Evolutionary conservation across 2,797 vertebrate genomes (phyloP).

Genomic region (Poecile montanus): DNA sequence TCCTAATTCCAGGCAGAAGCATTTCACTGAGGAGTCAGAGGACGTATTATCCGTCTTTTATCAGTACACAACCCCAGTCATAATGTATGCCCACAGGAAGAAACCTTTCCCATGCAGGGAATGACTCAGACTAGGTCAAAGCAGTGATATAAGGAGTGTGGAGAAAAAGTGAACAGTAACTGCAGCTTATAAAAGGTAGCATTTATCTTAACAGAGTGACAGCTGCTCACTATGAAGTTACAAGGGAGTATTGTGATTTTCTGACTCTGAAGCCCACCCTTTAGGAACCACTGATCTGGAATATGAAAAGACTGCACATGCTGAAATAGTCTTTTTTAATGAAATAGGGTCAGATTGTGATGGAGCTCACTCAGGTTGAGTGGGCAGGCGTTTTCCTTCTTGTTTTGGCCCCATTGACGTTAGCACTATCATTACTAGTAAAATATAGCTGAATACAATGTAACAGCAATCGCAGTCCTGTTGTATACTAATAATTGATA

Average conservation of each 20-base stretch:
- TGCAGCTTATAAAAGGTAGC: constrained; percentile 19
- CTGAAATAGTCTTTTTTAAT: constrained; percentile 8
- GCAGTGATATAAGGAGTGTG: not conserved
- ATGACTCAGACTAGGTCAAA: constrained; percentile 61
- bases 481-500: not conserved
- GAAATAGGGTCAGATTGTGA: not conserved
- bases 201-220: constrained; percentile 24
- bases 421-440: not conserved
- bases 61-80: constrained; percentile 38
- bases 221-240: not conserved
- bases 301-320: not conserved
- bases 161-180: constrained; percentile 39
- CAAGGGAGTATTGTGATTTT: not conserved
- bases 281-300: not conserved
- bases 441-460: not conserved
- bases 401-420: not conserved
- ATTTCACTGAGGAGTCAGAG: not conserved
- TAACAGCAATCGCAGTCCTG: not conserved
- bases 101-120: not conserved
- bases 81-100: constrained; percentile 43
- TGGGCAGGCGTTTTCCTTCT: not conserved
- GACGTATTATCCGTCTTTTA: not conserved
- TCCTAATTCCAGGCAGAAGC: constrained; percentile 1
- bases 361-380: not conserved
- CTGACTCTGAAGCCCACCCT: constrained; percentile 32